Conservation (phyloP, 2,113 vertebrate species). For the Saimiri boliviensis region DNA sequence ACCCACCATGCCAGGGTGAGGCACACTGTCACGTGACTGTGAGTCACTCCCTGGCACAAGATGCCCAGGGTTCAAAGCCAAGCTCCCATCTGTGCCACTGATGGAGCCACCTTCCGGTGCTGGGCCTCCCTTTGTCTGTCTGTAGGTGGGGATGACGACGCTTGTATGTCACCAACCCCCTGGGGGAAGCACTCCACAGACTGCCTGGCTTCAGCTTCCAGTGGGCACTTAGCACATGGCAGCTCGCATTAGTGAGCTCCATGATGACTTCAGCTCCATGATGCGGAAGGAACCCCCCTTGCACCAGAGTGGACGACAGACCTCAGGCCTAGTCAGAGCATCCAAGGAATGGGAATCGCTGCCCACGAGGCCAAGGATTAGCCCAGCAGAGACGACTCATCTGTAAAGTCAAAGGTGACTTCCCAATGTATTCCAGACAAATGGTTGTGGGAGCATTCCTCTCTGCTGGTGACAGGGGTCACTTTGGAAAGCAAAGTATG, state of each 20-base stretch:
- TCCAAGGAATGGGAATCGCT: not conserved
- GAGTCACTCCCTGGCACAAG: not conserved
- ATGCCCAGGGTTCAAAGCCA: not conserved
- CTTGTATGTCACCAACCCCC: not conserved
- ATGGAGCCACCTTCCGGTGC: not conserved
- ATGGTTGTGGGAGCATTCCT: not conserved
- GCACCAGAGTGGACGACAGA: not conserved
- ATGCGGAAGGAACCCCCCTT: not conserved
- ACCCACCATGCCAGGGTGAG: not conserved
- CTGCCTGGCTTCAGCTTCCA: not conserved
- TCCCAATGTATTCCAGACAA: not conserved
- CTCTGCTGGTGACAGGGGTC: not conserved
- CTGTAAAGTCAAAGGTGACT: too few relatives aligned
- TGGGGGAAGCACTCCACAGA: too few relatives aligned
- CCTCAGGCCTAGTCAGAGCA: not conserved
- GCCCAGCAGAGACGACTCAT: not conserved
- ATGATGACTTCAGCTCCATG: not conserved
- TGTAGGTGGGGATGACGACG: not conserved
- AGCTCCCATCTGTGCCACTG: rapidly evolving
- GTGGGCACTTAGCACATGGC: not conserved
- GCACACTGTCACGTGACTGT: not conserved
- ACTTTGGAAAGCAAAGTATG: not conserved
- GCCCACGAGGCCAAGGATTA: not conserved
- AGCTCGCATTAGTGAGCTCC: not conserved
- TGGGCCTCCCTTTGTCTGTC: not conserved